Base-by-base conservation (phyloP, 2,888 invertebrate genomes). In the Melinopterus prodromus region DNA sequence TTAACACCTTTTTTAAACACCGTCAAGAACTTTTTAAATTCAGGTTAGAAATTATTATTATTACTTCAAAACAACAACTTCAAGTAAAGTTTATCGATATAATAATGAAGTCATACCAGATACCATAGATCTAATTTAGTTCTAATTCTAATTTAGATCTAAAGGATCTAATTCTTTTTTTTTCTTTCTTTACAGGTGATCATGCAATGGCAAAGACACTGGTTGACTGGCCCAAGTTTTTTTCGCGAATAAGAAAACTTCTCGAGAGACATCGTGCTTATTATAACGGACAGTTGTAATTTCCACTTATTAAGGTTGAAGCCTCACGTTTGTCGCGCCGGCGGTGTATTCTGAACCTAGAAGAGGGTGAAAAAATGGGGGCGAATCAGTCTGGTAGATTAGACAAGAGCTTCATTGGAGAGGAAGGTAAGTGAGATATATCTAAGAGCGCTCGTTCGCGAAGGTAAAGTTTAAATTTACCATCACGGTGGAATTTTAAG, bases 331-430 rank as follows among this genome's bases (percentile, higher is more conserved):
- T 26, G 26, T 26, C 26, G 26, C 3, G 26, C 26, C 3, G 3
- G 2, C 26, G 26, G 26, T 26, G 26, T 26, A 26, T 26, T 26
- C 36, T 7, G 26, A 74, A 12, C 74, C 74, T 74, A 35, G 76
- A 69, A 53, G 76, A 53, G 53, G 53, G 7, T 12, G 53, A 53
- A 53, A 76, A 85, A 83, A 91, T 91, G 91, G 91, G 91, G 82
- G 90, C 90, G 83, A 90, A 90, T 85, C 91, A 91, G 84, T 90
- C 91, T 70, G 88, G 89, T 81, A 87, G 90, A 82, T 88, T 87
- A 83, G 87, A 88, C 82, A 90, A 90, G 84, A 89, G 86, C 69
- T 86, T 84, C 77, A 88, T 89, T 70, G 90, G 90, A 70, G 90
- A 91, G 82, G 90, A 91, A 88, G 91, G 91, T 90, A 85, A 87